A percentile compares a stretch with the other conserved stretches of the same genome.
These are phyloP conservation scores for Aphidius colemani DNA, from an alignment of 2,888 invertebrate species.

Conservation along the genomic window DNA sequence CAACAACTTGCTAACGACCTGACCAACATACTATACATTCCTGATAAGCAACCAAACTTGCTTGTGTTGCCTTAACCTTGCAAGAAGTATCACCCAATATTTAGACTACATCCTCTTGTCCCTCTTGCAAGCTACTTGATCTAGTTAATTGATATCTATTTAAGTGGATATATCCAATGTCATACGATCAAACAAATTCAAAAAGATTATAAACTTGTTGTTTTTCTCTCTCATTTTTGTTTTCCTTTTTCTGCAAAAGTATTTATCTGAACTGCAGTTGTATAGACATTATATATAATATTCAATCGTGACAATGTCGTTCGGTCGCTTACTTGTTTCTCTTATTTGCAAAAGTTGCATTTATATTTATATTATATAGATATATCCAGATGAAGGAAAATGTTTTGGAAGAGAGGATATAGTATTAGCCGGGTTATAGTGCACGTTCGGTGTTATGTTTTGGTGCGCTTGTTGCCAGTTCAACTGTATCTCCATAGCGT, in stretches of 20 bases:
- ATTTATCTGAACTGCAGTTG: no score
- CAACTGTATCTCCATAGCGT: slow-evolving; percentile 55
- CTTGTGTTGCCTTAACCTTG: slow-evolving; percentile 10
- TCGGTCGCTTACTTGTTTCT: no score
- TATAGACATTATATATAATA: no score
- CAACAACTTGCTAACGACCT: slow-evolving; percentile 60
- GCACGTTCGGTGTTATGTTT: slow-evolving; percentile 38
- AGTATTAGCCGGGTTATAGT: slow-evolving; percentile 21
- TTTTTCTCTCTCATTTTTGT: no score
- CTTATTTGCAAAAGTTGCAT: no score
- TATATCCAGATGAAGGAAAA: background rate
- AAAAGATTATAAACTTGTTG: no score
- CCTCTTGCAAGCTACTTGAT: background rate
- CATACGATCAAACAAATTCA: no score
- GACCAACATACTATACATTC: slow-evolving; percentile 55
- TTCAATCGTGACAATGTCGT: no score
- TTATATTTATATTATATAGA: no score
- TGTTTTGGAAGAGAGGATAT: slow-evolving; percentile 14
- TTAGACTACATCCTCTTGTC: slow-evolving; percentile 4
- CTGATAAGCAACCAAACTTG: slow-evolving; percentile 23
- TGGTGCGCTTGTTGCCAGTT: slow-evolving; percentile 48
- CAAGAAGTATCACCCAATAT: slow-evolving; percentile 19
- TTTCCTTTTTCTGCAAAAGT: no score
- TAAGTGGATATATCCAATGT: no score
- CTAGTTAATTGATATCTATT: no score